A percentile compares a stretch with the other conserved stretches of the same genome.
These are phyloP conservation scores for Euplagia quadripunctaria DNA, from an alignment of 2,888 invertebrate genomes.

Conservation along the genomic window DNA sequence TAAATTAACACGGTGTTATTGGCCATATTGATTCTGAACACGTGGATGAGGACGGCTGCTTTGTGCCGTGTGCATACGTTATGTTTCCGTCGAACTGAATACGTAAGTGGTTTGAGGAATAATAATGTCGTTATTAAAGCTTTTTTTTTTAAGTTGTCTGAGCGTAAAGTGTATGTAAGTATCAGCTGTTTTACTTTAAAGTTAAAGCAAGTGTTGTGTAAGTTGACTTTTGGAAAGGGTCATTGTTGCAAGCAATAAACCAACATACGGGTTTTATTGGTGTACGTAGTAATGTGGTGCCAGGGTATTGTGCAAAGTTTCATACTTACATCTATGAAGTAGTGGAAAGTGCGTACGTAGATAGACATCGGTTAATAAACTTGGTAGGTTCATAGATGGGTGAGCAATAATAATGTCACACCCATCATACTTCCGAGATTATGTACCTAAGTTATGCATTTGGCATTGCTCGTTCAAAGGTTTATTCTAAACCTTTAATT, in stretches of 20 bases:
- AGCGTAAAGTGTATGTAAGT: neutral
- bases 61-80: conserved; percentile 57
- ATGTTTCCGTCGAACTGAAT: conserved; percentile 52
- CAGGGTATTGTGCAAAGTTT: neutral
- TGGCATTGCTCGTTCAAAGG: neutral
- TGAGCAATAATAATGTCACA: neutral
- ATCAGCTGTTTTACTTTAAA: conserved; percentile 17
- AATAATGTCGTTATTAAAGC: conserved; percentile 16
- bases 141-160: conserved; percentile 2
- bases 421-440: neutral
- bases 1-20: conserved; percentile 41
- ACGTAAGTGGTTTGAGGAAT: conserved; percentile 46
- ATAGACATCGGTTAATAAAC: neutral
- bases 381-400: neutral
- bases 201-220: neutral
- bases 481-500: too few species aligned
- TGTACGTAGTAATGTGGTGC: neutral
- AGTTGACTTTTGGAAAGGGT: conserved; percentile 9
- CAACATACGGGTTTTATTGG: neutral
- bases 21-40: conserved; percentile 56
- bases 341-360: too few species aligned
- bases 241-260: neutral
- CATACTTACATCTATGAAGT: neutral
- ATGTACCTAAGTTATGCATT: neutral
- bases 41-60: conserved; percentile 53